These are phyloP conservation scores for Oreochromis niloticus DNA, from an alignment of 2,113 vertebrate species.

Conservation along the genomic window DNA sequence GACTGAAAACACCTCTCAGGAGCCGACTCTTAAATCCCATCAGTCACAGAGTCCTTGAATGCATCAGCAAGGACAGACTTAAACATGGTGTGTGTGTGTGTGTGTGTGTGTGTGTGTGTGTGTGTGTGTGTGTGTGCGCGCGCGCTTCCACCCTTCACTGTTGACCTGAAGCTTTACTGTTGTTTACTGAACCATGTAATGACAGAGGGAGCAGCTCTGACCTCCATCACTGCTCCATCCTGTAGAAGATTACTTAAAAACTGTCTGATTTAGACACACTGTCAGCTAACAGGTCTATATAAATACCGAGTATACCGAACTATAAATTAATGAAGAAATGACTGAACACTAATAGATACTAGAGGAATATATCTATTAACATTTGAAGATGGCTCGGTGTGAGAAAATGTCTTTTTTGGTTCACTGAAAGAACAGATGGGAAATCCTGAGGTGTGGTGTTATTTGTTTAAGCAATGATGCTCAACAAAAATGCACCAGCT, in stretches of 20 bases:
- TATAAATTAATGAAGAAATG: neutral
- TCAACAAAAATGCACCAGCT: neutral
- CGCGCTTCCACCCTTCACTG: neutral
- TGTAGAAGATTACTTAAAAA: neutral
- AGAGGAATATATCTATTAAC: neutral
- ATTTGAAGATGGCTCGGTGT: neutral
- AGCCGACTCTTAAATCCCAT: neutral
- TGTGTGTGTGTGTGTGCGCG: neutral
- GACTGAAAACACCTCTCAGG: neutral
- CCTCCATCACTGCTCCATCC: neutral
- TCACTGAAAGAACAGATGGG: neutral
- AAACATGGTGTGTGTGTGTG: neutral
- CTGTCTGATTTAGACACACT: neutral
- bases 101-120: neutral
- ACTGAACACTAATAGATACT: neutral
- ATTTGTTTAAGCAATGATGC: neutral
- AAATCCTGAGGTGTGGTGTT: neutral
- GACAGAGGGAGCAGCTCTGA: slow-evolving; percentile 14
- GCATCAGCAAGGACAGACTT: neutral
- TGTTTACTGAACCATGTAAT: slow-evolving; percentile 38
- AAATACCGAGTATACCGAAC: rapidly evolving
- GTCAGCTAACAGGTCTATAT: neutral
- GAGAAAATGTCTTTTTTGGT: neutral
- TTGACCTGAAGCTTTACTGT: slow-evolving; percentile 36
- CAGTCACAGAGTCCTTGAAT: slow-evolving; percentile 31